Evolutionary conservation across 2,888 invertebrate genomes (phyloP).

Genomic region (Belgica antarctica): DNA sequence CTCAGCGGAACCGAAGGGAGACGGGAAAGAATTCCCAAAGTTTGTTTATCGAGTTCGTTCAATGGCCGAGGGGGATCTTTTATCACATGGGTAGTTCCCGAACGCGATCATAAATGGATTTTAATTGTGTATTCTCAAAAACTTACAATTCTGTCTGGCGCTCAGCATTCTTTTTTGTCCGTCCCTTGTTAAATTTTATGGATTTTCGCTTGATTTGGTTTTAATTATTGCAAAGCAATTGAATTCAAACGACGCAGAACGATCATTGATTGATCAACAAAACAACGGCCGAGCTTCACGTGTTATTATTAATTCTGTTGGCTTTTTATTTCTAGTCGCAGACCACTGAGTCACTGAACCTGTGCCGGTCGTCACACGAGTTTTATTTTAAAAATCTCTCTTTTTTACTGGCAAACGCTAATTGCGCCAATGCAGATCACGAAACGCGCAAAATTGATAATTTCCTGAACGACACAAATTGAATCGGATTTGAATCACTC

Average conservation of each 20-base stretch:
- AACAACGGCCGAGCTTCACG: not conserved
- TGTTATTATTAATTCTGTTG: conserved; percentile 18
- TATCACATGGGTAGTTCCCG: not conserved
- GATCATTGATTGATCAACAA: conserved; percentile 25
- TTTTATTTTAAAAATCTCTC: not conserved
- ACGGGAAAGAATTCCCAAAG: not conserved
- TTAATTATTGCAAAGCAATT: conserved; percentile 25
- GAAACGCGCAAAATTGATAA: conserved; percentile 4
- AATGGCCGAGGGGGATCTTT: not conserved
- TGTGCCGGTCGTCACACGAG: conserved; percentile 12
- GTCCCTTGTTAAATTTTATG: conserved; percentile 19
- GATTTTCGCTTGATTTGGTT: conserved; percentile 37
- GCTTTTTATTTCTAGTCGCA: conserved; percentile 13
- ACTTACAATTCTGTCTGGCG: conserved; percentile 4
- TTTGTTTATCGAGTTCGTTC: not conserved
- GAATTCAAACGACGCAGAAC: not conserved
- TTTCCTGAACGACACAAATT: not conserved
- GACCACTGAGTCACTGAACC: conserved; percentile 33
- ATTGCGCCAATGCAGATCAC: conserved; percentile 22
- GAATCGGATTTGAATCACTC: too few relatives aligned
- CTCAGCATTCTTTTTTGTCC: not conserved
- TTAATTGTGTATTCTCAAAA: conserved; percentile 16
- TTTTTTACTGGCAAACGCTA: not conserved
- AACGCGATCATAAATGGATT: conserved; percentile 16
- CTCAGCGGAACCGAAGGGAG: not conserved